These are phyloP conservation scores for Polymixis flavicincta DNA, from an alignment of 2,888 invertebrate species.

Conservation along the genomic window DNA sequence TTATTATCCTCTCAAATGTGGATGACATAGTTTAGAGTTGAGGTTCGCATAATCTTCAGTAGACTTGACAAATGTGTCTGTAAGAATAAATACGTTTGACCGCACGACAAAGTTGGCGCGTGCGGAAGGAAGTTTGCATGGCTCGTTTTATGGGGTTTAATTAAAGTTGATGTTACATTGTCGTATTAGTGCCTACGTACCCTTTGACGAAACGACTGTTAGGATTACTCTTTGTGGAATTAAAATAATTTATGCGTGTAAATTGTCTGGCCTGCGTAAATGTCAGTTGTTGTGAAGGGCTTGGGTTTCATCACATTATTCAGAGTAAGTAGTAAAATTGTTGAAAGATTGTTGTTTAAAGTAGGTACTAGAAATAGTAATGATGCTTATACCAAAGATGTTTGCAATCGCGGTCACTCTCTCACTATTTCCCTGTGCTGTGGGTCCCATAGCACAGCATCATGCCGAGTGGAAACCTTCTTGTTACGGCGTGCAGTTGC, in stretches of 20 bases:
- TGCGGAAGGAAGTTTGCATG: constrained; percentile 61
- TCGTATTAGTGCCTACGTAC: constrained; percentile 60
- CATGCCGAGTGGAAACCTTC: too few species aligned
- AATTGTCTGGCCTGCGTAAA: constrained; percentile 35
- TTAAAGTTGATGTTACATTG: constrained; percentile 67
- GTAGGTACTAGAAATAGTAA: background rate
- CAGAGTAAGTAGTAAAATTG: constrained; percentile 29
- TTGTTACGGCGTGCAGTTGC: too few species aligned
- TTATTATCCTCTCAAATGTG: constrained; percentile 83
- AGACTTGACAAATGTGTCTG: constrained; percentile 64
- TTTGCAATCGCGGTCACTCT: too few species aligned
- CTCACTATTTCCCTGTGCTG: too few species aligned
- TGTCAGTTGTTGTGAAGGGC: constrained; percentile 34
- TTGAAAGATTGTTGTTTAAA: constrained; percentile 11
- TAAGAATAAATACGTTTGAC: constrained; percentile 61
- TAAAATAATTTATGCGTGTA: constrained; percentile 55
- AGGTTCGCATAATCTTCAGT: constrained; percentile 67
- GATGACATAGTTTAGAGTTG: constrained; percentile 70
- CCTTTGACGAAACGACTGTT: constrained; percentile 53
- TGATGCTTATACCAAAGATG: too few species aligned
- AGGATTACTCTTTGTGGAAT: constrained; percentile 55
- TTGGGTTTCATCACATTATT: constrained; percentile 19
- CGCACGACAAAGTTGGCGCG: constrained; percentile 67
- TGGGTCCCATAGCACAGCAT: too few species aligned
- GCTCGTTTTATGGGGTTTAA: constrained; percentile 72